phyloP scores from a whole-genome alignment of 2,797 vertebrate species.

The Hydrocynus forskahlii region DNA sequence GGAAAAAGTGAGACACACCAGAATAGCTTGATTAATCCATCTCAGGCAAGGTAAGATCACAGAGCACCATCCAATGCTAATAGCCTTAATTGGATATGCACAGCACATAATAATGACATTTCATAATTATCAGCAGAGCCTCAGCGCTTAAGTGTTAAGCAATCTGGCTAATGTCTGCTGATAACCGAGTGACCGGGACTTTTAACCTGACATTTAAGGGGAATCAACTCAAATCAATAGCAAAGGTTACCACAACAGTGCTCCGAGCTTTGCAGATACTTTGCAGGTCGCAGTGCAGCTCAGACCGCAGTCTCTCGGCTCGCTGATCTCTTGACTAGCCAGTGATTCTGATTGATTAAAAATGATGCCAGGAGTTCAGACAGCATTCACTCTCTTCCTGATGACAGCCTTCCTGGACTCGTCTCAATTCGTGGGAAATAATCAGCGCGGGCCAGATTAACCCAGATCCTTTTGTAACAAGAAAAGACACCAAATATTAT shows the following conservation, averaged over 20 bases:
- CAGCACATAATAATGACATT: constrained; percentile 61
- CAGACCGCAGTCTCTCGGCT: constrained; percentile 15
- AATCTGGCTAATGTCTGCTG: constrained; percentile 57
- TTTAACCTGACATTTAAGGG: constrained; percentile 58
- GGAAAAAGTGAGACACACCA: constrained; percentile 57
- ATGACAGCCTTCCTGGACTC: background rate
- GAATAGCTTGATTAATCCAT: constrained; percentile 67
- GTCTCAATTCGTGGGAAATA: constrained; percentile 13
- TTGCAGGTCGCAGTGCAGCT: constrained; percentile 20
- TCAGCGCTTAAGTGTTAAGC: constrained; percentile 53
- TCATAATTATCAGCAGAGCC: constrained; percentile 66
- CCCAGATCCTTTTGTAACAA: background rate
- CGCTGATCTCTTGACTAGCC: constrained; percentile 7
- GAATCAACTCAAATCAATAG: constrained; percentile 56
- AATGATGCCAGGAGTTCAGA: constrained; percentile 16
- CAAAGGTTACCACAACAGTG: constrained; percentile 51
- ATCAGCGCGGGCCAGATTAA: constrained; percentile 25
- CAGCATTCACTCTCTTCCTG: background rate
- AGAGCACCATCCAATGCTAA: constrained; percentile 63
- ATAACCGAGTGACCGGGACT: constrained; percentile 44
- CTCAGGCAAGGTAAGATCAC: constrained; percentile 59
- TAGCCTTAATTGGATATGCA: constrained; percentile 66
- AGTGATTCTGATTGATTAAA: constrained; percentile 33
- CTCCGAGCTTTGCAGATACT: constrained; percentile 33
- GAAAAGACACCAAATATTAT: constrained; percentile 15